A percentile compares a stretch with the other conserved stretches of the same genome.
Evolutionary conservation across 2,113 vertebrate species (phyloP).

Genomic region (Chamaetylas fuelleborni): DNA sequence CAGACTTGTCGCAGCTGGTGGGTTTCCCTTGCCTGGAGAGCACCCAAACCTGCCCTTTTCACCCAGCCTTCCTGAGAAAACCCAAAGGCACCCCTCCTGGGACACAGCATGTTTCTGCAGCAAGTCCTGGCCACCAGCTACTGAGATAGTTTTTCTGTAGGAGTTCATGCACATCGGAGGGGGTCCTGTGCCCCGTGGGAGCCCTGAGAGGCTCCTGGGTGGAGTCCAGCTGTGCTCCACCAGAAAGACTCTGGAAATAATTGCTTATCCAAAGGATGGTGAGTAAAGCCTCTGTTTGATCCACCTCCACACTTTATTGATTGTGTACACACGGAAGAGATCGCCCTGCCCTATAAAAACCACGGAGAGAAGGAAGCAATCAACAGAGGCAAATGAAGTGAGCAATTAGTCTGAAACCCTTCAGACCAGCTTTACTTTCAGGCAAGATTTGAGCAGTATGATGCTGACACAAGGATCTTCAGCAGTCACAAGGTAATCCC

Average conservation of each 20-base stretch:
- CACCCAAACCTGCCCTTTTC: neutral
- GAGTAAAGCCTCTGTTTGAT: slow-evolving; percentile 6
- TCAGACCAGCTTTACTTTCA: neutral
- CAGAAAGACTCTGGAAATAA: neutral
- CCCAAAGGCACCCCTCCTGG: neutral
- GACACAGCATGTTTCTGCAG: neutral
- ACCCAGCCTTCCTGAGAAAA: neutral
- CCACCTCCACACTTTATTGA: slow-evolving; percentile 13
- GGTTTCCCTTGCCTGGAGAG: neutral
- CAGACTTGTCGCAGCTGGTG: neutral
- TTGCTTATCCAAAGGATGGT: neutral
- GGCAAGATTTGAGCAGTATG: neutral
- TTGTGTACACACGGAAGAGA: neutral
- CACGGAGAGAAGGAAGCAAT: neutral
- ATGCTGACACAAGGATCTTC: neutral
- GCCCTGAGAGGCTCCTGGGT: neutral
- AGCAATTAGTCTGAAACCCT: neutral
- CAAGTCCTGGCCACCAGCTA: neutral
- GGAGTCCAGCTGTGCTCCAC: neutral
- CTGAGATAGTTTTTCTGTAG: neutral
- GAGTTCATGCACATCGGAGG: fast-evolving
- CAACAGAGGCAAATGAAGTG: neutral
- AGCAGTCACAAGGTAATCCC: slow-evolving; percentile 40
- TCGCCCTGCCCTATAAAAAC: slow-evolving; percentile 7
- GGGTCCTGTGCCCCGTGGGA: fast-evolving